Conservation (phyloP, 2,113 vertebrate genomes). For the Prunella himalayana region DNA sequence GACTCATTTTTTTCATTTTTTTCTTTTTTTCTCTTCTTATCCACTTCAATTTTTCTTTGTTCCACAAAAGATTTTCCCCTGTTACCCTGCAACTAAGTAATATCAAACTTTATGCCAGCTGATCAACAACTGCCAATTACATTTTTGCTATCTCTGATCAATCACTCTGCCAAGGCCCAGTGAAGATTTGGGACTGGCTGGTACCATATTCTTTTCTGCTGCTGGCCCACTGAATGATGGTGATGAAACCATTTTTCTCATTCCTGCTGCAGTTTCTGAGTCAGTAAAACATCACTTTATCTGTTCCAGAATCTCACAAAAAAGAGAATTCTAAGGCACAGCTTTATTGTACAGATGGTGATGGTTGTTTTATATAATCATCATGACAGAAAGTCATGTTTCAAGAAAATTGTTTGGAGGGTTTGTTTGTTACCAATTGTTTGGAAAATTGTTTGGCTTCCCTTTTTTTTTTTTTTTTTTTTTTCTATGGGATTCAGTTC, state of each 20-base stretch:
- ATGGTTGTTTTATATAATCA: background rate
- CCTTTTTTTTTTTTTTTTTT: background rate
- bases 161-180: background rate
- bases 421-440: background rate
- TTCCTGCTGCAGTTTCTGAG: background rate
- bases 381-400: background rate
- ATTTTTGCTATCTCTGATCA: background rate
- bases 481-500: background rate
- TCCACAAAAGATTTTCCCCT: background rate
- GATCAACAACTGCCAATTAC: background rate
- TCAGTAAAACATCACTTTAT: background rate
- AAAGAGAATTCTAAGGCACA: background rate
- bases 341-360: background rate
- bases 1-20: background rate
- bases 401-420: background rate
- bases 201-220: background rate
- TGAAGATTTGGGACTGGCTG: background rate
- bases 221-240: background rate
- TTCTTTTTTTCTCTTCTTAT: background rate
- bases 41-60: background rate
- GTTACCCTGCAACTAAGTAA: background rate
- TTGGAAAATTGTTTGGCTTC: background rate
- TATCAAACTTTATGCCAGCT: background rate
- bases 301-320: background rate
- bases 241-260: background rate